Conservation (phyloP, 2,113 vertebrate species). For the Melanostigma gelatinosum region DNA sequence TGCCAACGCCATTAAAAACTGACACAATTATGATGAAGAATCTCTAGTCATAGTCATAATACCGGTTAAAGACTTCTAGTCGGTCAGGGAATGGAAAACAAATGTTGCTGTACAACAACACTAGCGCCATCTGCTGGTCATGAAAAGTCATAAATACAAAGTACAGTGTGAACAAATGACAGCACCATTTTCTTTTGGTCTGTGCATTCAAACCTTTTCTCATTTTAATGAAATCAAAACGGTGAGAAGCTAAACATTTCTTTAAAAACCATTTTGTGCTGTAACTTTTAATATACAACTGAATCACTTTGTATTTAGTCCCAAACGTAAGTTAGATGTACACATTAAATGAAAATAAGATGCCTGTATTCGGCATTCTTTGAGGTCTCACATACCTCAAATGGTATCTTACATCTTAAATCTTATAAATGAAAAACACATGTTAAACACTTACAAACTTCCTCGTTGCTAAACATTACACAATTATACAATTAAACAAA, state of each 20-base stretch:
- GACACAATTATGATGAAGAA: neutral
- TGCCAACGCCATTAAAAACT: constrained; percentile 8
- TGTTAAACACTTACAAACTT: neutral
- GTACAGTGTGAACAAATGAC: neutral
- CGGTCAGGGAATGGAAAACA: neutral
- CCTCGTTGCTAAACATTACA: neutral
- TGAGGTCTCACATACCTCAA: neutral
- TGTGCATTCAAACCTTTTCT: neutral
- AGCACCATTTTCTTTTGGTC: neutral
- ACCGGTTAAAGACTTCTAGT: neutral
- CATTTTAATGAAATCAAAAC: neutral
- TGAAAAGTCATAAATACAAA: neutral
- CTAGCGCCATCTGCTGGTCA: constrained; percentile 54
- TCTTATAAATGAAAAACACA: neutral
- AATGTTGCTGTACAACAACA: neutral
- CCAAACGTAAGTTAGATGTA: neutral
- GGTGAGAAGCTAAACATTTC: neutral
- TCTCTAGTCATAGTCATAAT: neutral
- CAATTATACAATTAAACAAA: neutral
- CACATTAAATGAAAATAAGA: neutral
- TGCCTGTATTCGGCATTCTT: neutral
- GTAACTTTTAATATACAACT: neutral
- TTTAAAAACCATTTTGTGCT: neutral
- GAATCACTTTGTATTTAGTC: neutral
- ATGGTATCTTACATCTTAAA: neutral